phyloP scores from a whole-genome alignment of 2,113 vertebrate genomes.

The Trogon surrucura region DNA sequence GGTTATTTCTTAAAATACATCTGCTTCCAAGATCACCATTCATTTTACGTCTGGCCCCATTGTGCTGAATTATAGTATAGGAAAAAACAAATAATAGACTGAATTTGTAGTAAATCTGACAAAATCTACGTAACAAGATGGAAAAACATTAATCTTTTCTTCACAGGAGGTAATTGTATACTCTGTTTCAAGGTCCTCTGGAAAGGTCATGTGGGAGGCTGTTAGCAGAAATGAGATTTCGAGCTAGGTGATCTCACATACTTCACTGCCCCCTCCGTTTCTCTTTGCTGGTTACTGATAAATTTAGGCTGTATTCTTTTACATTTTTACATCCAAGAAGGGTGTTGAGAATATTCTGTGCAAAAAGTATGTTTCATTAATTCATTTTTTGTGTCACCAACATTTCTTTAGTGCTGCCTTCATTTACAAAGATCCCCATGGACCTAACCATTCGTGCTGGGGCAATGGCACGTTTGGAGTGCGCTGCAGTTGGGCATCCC shows the following conservation, averaged over 20 bases:
- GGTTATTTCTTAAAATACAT: not conserved
- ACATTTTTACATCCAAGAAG: not conserved
- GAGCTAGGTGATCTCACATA: not conserved
- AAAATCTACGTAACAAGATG: not conserved
- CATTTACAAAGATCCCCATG: constrained; percentile 95
- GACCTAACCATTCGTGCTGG: constrained; percentile 91
- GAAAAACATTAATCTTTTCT: not conserved
- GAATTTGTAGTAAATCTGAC: not conserved
- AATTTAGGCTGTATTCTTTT: not conserved
- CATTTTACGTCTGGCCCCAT: not conserved
- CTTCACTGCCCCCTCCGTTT: not conserved
- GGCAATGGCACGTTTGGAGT: constrained; percentile 91
- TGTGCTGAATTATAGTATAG: not conserved
- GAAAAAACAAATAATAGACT: not conserved
- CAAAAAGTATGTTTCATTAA: not conserved
- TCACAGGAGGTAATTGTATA: not conserved
- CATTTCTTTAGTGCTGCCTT: constrained; percentile 86
- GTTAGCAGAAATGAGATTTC: not conserved
- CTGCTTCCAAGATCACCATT: not conserved
- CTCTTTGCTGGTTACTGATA: not conserved
- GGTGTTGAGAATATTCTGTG: not conserved
- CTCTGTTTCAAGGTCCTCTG: not conserved
- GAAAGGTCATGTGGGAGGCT: not conserved
- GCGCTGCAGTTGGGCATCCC: constrained; percentile 89
- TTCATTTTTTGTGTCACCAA: not conserved